A percentile compares a stretch with the other conserved stretches of the same genome.
phyloP scores from a whole-genome alignment of 2,113 vertebrate genomes.

The Oceanodroma tethys region DNA sequence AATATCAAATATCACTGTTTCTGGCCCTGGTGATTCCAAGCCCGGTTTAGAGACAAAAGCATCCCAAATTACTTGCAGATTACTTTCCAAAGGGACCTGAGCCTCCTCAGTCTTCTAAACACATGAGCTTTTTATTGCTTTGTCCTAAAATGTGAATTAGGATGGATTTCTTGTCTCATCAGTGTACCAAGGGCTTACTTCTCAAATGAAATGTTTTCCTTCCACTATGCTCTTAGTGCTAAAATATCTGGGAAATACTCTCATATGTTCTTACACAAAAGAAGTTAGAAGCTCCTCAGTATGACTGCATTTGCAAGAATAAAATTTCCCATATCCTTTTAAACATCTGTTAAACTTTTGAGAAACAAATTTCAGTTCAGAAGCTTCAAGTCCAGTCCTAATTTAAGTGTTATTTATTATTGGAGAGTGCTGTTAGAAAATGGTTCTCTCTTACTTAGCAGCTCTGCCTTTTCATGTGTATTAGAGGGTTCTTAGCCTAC shows the following conservation, averaged over 20 bases:
- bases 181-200: not conserved
- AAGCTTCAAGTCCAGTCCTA: not conserved
- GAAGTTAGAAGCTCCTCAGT: not conserved
- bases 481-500: not conserved
- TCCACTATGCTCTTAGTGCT: not conserved
- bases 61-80: slow-evolving; percentile 10
- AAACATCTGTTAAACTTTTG: not conserved
- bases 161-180: not conserved
- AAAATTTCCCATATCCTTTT: not conserved
- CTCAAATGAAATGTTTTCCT: slow-evolving; percentile 12
- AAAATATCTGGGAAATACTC: not conserved
- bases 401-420: not conserved
- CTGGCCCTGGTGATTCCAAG: not conserved
- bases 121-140: not conserved
- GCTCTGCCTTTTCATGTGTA: not conserved
- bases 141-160: not conserved
- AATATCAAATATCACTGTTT: not conserved
- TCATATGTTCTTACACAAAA: not conserved
- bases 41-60: not conserved
- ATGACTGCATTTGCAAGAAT: not conserved
- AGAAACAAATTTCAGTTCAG: not conserved
- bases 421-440: not conserved
- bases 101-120: not conserved
- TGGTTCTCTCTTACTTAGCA: not conserved
- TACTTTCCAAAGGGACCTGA: slow-evolving; percentile 3